A percentile compares a stretch with the other conserved stretches of the same genome.
These are phyloP conservation scores for Fragum sueziense DNA, from an alignment of 2,888 invertebrate species.

Conservation along the genomic window DNA sequence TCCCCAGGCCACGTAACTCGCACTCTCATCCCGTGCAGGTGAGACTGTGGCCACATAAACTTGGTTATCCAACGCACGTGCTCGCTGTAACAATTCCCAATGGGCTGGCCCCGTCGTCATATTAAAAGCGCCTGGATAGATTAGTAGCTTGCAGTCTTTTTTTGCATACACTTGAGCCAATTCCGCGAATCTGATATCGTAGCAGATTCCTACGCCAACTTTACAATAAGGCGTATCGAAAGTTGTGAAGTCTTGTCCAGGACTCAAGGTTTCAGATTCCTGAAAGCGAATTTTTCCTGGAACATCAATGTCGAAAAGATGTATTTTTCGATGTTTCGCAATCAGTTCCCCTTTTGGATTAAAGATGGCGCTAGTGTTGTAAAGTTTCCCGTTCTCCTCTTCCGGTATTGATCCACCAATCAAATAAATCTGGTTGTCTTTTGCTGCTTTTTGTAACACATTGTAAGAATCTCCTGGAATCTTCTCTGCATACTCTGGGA, in stretches of 20 bases:
- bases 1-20: slow-evolving; percentile 94
- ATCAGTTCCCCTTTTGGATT: slow-evolving; percentile 89
- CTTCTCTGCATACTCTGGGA: slow-evolving; percentile 92
- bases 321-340: slow-evolving; percentile 94
- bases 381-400: slow-evolving; percentile 85
- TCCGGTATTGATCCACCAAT: slow-evolving; percentile 97
- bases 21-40: slow-evolving; percentile 89
- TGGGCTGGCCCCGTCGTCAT: slow-evolving; percentile 97
- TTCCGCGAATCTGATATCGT: slow-evolving; percentile 96
- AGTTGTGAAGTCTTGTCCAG: slow-evolving; percentile 89
- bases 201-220: slow-evolving; percentile 96
- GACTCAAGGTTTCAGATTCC: slow-evolving; percentile 92
- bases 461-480: slow-evolving; percentile 91
- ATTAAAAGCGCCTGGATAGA: slow-evolving; percentile 98
- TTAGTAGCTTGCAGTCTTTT: slow-evolving; percentile 88
- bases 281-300: slow-evolving; percentile 95
- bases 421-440: slow-evolving; percentile 89
- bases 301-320: slow-evolving; percentile 97
- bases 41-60: slow-evolving; percentile 92
- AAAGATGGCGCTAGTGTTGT: slow-evolving; percentile 95
- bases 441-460: slow-evolving; percentile 89
- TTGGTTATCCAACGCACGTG: slow-evolving; percentile 94
- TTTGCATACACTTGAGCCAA: slow-evolving; percentile 85
- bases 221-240: slow-evolving; percentile 88
- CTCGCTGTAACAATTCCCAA: slow-evolving; percentile 93